phyloP scores from a whole-genome alignment of 2,797 vertebrate species.

The Morelia viridis region DNA sequence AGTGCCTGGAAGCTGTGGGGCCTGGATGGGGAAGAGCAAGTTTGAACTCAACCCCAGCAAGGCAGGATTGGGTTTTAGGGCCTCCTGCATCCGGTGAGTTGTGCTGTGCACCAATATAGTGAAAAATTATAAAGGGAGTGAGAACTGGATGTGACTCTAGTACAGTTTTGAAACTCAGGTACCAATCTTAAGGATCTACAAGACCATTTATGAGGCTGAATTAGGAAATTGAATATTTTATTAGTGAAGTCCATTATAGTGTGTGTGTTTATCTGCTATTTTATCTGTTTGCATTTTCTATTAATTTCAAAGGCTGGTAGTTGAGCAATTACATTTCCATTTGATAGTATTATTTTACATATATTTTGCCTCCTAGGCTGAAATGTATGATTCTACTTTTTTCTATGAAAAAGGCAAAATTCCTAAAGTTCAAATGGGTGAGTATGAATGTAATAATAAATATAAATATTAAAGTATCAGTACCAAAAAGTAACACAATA shows the following conservation, averaged over 20 bases:
- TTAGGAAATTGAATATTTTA: neutral
- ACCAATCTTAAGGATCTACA: neutral
- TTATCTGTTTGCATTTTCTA: neutral
- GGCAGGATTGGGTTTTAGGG: neutral
- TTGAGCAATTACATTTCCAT: neutral
- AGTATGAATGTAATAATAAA: constrained; percentile 60
- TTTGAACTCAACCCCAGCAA: neutral
- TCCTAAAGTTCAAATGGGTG: constrained; percentile 81
- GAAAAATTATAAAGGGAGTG: neutral
- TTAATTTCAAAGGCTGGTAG: neutral
- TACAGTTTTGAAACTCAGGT: neutral
- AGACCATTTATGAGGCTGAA: neutral
- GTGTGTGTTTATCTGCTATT: neutral
- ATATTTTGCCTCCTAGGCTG: constrained; percentile 70
- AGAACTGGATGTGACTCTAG: neutral
- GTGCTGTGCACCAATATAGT: neutral
- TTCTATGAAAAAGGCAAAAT: constrained; percentile 83
- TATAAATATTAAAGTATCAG: neutral
- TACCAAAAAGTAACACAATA: neutral
- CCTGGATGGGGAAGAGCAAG: neutral
- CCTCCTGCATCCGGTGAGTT: neutral
- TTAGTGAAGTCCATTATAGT: neutral
- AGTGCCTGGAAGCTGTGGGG: neutral
- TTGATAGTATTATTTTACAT: neutral
- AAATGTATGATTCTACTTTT: constrained; percentile 80